Conservation (phyloP, 2,113 vertebrate species). For the Fulica atra region DNA sequence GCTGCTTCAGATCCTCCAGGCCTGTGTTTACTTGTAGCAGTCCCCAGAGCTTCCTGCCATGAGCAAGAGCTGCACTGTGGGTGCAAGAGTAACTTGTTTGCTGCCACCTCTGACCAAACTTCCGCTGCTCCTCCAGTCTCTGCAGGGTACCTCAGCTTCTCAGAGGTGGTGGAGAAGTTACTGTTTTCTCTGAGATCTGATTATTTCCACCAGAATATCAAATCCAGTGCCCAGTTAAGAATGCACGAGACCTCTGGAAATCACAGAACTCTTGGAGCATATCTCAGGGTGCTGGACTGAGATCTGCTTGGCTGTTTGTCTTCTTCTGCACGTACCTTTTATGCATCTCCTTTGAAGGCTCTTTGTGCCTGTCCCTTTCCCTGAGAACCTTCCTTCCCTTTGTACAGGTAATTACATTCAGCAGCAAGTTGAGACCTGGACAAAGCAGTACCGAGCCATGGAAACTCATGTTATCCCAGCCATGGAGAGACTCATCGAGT, state of each 20-base stretch:
- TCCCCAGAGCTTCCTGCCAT: not conserved
- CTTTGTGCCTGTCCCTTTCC: not conserved
- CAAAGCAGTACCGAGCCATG: conserved; percentile 75
- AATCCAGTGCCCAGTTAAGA: not conserved
- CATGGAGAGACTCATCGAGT: conserved; percentile 82
- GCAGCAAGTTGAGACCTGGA: conserved; percentile 77
- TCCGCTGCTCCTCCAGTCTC: not conserved
- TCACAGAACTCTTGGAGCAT: not conserved
- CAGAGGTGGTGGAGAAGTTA: not conserved
- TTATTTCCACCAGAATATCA: not conserved
- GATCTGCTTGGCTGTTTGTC: not conserved
- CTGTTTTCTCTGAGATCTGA: not conserved
- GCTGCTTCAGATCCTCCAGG: not conserved
- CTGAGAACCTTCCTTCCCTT: not conserved
- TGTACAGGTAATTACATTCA: conserved; percentile 74
- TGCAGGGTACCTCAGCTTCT: not conserved
- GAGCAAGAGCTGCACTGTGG: not conserved
- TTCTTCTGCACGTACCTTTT: not conserved
- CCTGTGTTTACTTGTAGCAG: not conserved
- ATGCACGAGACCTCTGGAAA: not conserved
- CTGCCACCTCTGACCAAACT: not conserved
- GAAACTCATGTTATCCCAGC: conserved; percentile 74
- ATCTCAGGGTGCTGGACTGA: not conserved
- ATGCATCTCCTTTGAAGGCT: not conserved
- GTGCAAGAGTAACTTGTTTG: not conserved